Evolutionary conservation across 2,888 invertebrate genomes (phyloP).

Genomic region (Selenia dentaria): DNA sequence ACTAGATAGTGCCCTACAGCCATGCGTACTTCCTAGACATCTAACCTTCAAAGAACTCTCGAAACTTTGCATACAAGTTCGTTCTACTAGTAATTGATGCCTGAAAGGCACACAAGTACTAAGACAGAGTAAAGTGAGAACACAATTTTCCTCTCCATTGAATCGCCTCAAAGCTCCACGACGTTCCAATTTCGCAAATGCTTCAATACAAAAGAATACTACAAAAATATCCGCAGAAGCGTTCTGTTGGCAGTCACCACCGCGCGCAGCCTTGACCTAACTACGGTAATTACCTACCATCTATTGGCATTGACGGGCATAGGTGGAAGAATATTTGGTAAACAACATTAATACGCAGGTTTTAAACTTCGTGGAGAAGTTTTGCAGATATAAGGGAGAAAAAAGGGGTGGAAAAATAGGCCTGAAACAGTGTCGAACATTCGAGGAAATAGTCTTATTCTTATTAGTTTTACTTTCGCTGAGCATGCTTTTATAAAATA

Average conservation of each 20-base stretch:
- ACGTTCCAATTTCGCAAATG: constrained; percentile 24
- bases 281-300: constrained; percentile 61
- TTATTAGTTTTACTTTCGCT: too few species aligned
- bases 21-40: too few species aligned
- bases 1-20: too few species aligned
- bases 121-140: not conserved
- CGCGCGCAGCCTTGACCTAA: constrained; percentile 65
- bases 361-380: not conserved
- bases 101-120: too few species aligned
- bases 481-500: too few species aligned
- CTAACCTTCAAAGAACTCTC: too few species aligned
- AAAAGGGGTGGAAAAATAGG: too few species aligned
- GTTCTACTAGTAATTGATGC: too few species aligned
- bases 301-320: constrained; percentile 57
- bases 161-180: constrained; percentile 2
- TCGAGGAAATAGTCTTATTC: too few species aligned
- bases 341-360: constrained; percentile 12
- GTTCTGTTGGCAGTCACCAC: constrained; percentile 50
- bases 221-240: constrained; percentile 33
- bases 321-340: constrained; percentile 17
- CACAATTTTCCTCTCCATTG: constrained; percentile 6
- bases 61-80: too few species aligned
- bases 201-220: constrained; percentile 28
- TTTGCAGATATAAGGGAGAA: too few species aligned
- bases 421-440: too few species aligned